phyloP scores from a whole-genome alignment of 1,140 invertebrate genomes.

The Calycopis cecrops region DNA sequence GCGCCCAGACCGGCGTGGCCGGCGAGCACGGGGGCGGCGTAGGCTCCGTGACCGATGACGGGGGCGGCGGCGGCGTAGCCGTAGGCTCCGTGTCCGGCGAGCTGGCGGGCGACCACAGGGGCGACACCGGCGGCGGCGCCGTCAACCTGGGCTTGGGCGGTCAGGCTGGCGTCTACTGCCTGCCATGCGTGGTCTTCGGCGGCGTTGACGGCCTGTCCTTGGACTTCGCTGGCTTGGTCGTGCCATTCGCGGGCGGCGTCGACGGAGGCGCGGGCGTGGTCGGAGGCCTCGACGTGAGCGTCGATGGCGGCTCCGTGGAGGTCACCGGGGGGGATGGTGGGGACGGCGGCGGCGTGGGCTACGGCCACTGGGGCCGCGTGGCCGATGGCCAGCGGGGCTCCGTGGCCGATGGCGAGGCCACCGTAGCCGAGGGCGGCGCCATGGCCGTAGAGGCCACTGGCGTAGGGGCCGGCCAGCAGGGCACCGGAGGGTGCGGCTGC shows the following conservation, averaged over 20 bases:
- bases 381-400: slow-evolving; percentile 43
- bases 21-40: slow-evolving; percentile 27
- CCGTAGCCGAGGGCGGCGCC: slow-evolving; percentile 32
- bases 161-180: slow-evolving; percentile 73
- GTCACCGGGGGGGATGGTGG: slow-evolving; percentile 62
- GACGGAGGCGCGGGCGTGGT: slow-evolving; percentile 60
- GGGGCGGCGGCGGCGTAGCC: slow-evolving; percentile 20
- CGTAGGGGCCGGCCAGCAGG: slow-evolving; percentile 52
- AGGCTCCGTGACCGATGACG: slow-evolving; percentile 30
- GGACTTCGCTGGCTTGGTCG: slow-evolving; percentile 76
- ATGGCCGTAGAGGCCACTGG: slow-evolving; percentile 38
- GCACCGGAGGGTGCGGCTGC: slow-evolving; percentile 56
- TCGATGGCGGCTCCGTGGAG: slow-evolving; percentile 58
- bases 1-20: slow-evolving; percentile 23
- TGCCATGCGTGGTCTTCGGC: slow-evolving; percentile 74
- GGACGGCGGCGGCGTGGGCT: slow-evolving; percentile 46
- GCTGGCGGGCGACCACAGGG: slow-evolving; percentile 65
- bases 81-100: slow-evolving; percentile 42
- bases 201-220: slow-evolving; percentile 76
- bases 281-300: slow-evolving; percentile 60
- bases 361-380: slow-evolving; percentile 43
- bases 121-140: slow-evolving; percentile 76
- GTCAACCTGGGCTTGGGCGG: slow-evolving; percentile 74
- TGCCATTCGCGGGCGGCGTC: slow-evolving; percentile 68
- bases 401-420: slow-evolving; percentile 38